Base-by-base conservation (phyloP, 2,113 vertebrate species). In the Pavo muticus region DNA sequence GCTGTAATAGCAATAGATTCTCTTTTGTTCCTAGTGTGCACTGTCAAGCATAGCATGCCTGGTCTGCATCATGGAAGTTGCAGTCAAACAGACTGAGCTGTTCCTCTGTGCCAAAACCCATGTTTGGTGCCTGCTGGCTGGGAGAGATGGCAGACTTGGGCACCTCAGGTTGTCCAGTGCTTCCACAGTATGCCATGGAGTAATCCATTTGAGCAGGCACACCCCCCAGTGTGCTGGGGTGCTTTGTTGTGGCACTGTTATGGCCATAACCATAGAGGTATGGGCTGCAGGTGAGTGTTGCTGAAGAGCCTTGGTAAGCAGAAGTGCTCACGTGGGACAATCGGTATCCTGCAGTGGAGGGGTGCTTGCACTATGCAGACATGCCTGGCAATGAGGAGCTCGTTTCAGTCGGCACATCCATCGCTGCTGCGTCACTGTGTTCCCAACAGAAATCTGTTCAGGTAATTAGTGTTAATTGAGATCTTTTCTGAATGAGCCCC, bases 401-500 rank as follows among this genome's bases (percentile, higher is more conserved):
- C 44, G 4, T 63, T 73, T 54, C 54, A 5, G 10, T 56, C 14
- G 48, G 21, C n/a, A 2, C 27, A 40, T 30, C 47, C 40, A 18
- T 47, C 25, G 37, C 25, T 81, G 11, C 76, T 59, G 1, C 70
- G 37, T 57, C 44, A 18, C 64, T 65, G 35, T 44, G 11, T 63
- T 79, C 59, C 29, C 76, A 37, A 11, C 69, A 61, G 65, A 52
- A 81, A 90, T 19, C 29, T n/a, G 7, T 48, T 65, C 15, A 25
- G 65, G 29, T 74, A 92, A 81, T 93, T 86, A 8, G 9, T 52
- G 67, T 71, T 93, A 87, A 90, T 84, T 88, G 35, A 42, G 50
- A 35, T 91, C 37, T 42, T 80, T 83, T 84, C 52, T 80, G 30
- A 71, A 73, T 8, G 7, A 93, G 16, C 52, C 45, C 69, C 60